phyloP scores from a whole-genome alignment of 2,113 vertebrate species.

The Channa argus region DNA sequence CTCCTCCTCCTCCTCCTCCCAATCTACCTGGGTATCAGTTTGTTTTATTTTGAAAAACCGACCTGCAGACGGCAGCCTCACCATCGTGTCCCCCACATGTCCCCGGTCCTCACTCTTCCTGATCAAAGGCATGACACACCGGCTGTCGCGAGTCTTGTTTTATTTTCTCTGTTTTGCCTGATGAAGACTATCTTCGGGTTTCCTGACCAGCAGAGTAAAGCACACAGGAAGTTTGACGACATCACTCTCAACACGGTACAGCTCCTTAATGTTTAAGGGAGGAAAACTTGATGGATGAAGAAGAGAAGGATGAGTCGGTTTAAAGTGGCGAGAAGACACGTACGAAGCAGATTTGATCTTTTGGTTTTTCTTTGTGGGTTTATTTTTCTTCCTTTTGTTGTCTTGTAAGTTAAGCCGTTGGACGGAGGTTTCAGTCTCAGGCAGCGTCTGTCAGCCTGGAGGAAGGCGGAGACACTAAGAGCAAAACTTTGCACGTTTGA shows the following conservation, averaged over 20 bases:
- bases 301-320: slow-evolving; percentile 63
- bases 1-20: slow-evolving; percentile 29
- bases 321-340: slow-evolving; percentile 75
- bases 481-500: slow-evolving; percentile 91
- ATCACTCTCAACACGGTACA: slow-evolving; percentile 86
- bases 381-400: slow-evolving; percentile 71
- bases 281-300: slow-evolving; percentile 81
- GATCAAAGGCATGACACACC: not conserved
- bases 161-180: not conserved
- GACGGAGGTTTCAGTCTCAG: slow-evolving; percentile 60
- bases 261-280: slow-evolving; percentile 75
- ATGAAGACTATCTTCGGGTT: slow-evolving; percentile 13
- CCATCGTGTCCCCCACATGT: slow-evolving; percentile 33
- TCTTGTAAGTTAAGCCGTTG: slow-evolving; percentile 58
- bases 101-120: not conserved
- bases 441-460: slow-evolving; percentile 69
- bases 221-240: slow-evolving; percentile 71
- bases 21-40: not conserved
- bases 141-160: not conserved
- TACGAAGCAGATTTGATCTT: slow-evolving; percentile 47
- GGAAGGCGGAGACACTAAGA: slow-evolving; percentile 81
- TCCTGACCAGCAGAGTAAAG: slow-evolving; percentile 83
- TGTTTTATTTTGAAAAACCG: slow-evolving; percentile 27
- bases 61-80: slow-evolving; percentile 33
- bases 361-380: slow-evolving; percentile 33